These are phyloP conservation scores for Cryptocephalus primarius DNA, from an alignment of 2,888 invertebrate species.

Conservation along the genomic window DNA sequence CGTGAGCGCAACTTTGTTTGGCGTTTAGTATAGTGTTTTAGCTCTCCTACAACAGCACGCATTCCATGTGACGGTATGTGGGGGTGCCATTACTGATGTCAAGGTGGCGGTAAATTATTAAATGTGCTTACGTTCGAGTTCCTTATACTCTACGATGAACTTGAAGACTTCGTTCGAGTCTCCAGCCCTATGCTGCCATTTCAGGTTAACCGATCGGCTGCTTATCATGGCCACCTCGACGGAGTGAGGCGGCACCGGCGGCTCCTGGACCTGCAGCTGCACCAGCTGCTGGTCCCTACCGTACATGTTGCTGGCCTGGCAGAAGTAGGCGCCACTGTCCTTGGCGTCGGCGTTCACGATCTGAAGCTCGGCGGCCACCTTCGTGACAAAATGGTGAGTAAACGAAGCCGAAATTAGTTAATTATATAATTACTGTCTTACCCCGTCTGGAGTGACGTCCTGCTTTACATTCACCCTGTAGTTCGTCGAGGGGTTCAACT, in stretches of 20 bases:
- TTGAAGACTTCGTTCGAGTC: constrained; percentile 61
- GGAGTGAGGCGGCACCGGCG: constrained; percentile 26
- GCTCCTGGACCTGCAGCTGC: constrained; percentile 64
- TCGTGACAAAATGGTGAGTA: not conserved
- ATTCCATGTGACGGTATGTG: too few species aligned
- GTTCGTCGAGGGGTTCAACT: constrained; percentile 59
- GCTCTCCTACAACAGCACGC: too few species aligned
- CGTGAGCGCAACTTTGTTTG: too few species aligned
- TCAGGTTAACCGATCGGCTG: constrained; percentile 62
- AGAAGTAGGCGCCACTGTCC: constrained; percentile 69
- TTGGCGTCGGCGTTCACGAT: constrained; percentile 56
- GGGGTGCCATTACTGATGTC: too few species aligned
- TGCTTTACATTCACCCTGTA: constrained; percentile 53
- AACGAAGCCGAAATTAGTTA: not conserved
- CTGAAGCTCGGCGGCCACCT: constrained; percentile 52
- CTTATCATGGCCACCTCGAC: constrained; percentile 55
- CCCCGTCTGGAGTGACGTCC: constrained; percentile 58
- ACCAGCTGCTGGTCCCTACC: constrained; percentile 62
- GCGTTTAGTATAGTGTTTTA: too few species aligned
- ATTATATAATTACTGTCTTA: constrained; percentile 22
- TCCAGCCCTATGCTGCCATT: constrained; percentile 60
- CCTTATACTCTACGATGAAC: constrained; percentile 58
- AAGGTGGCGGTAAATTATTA: too few species aligned
- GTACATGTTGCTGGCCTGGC: constrained; percentile 65
- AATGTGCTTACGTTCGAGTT: constrained; percentile 44